Conservation (phyloP, 53 echinoderm and acorn worm species). For the Temnopleurus reevesii region DNA sequence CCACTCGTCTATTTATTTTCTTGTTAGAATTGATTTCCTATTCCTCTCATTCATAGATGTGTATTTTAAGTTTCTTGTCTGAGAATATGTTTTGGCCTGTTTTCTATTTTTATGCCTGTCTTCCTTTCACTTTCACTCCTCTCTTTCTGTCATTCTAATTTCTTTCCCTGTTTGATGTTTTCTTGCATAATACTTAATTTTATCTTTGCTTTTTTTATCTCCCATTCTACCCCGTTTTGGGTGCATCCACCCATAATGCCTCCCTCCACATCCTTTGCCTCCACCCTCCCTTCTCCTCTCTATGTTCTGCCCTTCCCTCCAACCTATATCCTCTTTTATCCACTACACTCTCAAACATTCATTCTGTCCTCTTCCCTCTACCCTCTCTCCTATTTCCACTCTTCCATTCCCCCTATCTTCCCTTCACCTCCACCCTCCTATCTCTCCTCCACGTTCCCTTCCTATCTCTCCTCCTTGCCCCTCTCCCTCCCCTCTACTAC, state of each 20-base stretch:
- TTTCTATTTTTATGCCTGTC: not conserved
- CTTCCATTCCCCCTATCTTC: not conserved
- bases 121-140: not conserved
- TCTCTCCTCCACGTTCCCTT: not conserved
- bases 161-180: not conserved
- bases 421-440: not conserved
- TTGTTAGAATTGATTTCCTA: not conserved
- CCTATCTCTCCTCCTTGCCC: not conserved
- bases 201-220: not conserved
- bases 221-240: not conserved
- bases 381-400: not conserved
- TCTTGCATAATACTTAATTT: too few relatives aligned
- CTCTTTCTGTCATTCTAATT: not conserved
- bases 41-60: not conserved
- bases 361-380: not conserved
- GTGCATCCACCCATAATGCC: not conserved
- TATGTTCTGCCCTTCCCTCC: not conserved
- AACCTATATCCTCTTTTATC: not conserved
- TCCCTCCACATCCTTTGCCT: not conserved
- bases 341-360: too few relatives aligned
- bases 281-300: not conserved
- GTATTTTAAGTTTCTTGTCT: not conserved
- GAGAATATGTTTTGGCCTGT: not conserved
- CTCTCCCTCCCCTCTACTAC: not conserved
- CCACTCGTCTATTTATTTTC: not conserved